Conservation (phyloP, 2,797 vertebrate genomes). For the Pseudotriccus pelzelni region DNA sequence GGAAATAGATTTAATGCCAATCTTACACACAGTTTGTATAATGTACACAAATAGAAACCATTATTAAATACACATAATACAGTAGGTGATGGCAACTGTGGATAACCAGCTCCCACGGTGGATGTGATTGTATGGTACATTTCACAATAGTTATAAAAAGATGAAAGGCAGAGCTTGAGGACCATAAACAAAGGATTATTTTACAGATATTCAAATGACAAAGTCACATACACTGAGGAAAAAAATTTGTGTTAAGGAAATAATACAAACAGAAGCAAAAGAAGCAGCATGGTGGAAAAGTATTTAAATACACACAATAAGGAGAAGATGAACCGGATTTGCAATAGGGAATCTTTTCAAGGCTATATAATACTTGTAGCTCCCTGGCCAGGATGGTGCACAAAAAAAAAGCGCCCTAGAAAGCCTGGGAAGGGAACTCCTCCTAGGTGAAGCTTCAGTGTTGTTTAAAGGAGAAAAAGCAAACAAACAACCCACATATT, state of each 20-base stretch:
- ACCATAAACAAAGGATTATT: not conserved
- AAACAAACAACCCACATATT: not conserved
- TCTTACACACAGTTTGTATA: not conserved
- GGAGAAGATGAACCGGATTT: not conserved
- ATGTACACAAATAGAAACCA: not conserved
- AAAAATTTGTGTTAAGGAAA: not conserved
- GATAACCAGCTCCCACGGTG: not conserved
- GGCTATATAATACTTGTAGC: not conserved
- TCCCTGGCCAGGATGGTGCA: not conserved
- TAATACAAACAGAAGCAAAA: not conserved
- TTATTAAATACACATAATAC: not conserved
- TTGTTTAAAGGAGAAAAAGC: not conserved
- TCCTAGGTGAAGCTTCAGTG: not conserved
- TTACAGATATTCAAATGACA: not conserved
- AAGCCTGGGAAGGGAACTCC: not conserved
- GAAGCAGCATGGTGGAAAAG: not conserved
- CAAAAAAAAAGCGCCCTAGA: not conserved
- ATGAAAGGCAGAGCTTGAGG: not conserved
- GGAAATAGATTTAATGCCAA: not conserved
- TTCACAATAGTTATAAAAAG: conserved; percentile 10
- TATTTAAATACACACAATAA: not conserved
- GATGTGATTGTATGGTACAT: not conserved
- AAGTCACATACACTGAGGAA: not conserved
- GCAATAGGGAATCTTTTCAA: not conserved
- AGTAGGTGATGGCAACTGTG: not conserved